These are phyloP conservation scores for Phaenicophaeus curvirostris DNA, from an alignment of 2,797 vertebrate genomes.

Conservation along the genomic window DNA sequence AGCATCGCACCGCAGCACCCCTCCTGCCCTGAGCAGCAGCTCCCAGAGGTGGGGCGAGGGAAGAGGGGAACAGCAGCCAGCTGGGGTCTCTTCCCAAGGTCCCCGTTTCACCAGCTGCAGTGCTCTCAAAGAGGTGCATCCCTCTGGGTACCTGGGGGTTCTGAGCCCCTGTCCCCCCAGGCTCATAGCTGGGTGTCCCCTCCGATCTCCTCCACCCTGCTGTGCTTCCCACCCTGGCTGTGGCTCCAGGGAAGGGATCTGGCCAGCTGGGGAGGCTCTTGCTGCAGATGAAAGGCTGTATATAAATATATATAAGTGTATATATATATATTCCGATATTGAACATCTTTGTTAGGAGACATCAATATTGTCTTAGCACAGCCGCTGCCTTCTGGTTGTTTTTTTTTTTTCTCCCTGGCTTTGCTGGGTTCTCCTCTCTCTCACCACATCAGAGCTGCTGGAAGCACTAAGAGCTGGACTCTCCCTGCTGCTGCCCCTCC, in stretches of 20 bases:
- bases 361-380: not conserved
- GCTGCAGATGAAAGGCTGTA: not conserved
- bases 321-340: not conserved
- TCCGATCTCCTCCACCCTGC: too few species aligned
- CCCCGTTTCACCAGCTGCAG: not conserved
- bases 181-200: not conserved
- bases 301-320: not conserved
- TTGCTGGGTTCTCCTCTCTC: not conserved
- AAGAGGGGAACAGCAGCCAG: not conserved
- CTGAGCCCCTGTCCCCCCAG: not conserved
- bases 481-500: not conserved
- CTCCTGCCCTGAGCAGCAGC: not conserved
- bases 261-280: not conserved
- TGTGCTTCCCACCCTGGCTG: not conserved
- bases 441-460: not conserved
- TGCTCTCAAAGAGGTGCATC: not conserved
- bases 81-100: slow-evolving; percentile 8
- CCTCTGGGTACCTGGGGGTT: not conserved
- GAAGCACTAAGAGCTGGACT: too few species aligned
- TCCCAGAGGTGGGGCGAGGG: not conserved
- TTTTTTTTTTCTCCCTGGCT: not conserved
- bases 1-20: not conserved
- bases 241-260: not conserved
- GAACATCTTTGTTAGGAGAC: not conserved
- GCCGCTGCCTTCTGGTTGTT: not conserved